Percentiles rank a stretch among this genome's conserved stretches.
Evolutionary conservation across 2,113 vertebrate species (phyloP).

Genomic region (Harpagus bidentatus): DNA sequence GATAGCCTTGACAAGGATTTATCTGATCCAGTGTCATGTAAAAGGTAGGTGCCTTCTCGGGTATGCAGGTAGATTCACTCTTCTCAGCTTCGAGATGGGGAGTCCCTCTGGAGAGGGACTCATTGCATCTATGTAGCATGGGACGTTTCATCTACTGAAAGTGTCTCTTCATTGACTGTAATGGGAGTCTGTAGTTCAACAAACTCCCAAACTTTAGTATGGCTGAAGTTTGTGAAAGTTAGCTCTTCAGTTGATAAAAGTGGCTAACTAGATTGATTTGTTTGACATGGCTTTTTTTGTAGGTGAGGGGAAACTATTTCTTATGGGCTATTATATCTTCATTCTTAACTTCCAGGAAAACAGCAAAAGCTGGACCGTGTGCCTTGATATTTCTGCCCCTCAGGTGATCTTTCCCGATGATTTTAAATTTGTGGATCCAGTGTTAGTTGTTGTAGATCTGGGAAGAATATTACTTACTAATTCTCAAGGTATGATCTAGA

Average conservation of each 20-base stretch:
- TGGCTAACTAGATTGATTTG: neutral
- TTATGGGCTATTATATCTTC: neutral
- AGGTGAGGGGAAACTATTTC: neutral
- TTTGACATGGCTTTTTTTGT: neutral
- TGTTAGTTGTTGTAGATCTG: constrained; percentile 93
- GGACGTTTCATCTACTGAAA: neutral
- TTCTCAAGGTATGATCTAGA: constrained; percentile 83
- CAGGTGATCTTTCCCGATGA: constrained; percentile 98
- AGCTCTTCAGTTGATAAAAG: neutral
- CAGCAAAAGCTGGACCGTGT: constrained; percentile 93
- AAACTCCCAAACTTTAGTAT: neutral
- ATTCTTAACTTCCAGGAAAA: constrained; percentile 78
- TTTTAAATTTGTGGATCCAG: constrained; percentile 89
- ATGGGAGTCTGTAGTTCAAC: neutral
- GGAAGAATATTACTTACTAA: constrained; percentile 95
- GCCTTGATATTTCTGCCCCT: constrained; percentile 95
- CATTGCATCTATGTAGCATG: neutral
- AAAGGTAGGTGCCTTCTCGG: neutral
- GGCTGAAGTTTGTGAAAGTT: neutral
- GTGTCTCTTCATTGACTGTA: neutral
- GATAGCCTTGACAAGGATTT: neutral
- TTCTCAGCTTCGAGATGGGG: too few relatives aligned
- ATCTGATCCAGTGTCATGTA: neutral
- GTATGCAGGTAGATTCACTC: neutral
- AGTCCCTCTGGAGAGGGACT: neutral